Evolutionary conservation across 2,888 invertebrate genomes (phyloP).

Genomic region (Eristalis tenax): DNA sequence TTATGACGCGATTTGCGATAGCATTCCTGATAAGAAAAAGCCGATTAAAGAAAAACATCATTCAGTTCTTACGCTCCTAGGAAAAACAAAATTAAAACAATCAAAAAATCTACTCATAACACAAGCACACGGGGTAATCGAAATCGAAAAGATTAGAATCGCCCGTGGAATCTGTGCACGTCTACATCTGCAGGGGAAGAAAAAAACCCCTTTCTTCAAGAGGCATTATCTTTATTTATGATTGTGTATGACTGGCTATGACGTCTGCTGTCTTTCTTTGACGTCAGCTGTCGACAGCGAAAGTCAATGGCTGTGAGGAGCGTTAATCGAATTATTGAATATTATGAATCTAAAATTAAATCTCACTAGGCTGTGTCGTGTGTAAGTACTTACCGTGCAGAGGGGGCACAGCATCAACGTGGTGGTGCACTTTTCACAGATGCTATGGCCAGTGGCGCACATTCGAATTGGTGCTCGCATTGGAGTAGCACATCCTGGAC

Average conservation of each 20-base stretch:
- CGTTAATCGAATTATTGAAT: neutral
- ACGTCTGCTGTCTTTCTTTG: slow-evolving; percentile 14
- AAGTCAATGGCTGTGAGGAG: neutral
- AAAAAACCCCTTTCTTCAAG: neutral
- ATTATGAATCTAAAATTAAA: slow-evolving; percentile 3
- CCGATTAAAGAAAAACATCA: neutral
- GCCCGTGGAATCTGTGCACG: neutral
- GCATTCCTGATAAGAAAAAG: neutral
- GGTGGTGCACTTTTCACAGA: slow-evolving; percentile 79
- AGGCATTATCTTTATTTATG: neutral
- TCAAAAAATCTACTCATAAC: neutral
- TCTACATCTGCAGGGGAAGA: neutral
- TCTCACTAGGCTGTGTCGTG: neutral
- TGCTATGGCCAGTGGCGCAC: slow-evolving; percentile 79
- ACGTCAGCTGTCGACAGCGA: slow-evolving; percentile 21
- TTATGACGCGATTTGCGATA: neutral
- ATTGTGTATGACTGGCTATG: neutral
- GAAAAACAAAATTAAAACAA: neutral
- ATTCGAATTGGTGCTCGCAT: slow-evolving; percentile 79
- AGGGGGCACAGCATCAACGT: slow-evolving; percentile 78
- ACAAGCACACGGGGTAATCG: neutral
- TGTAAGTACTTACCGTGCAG: slow-evolving; percentile 77
- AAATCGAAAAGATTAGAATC: neutral
- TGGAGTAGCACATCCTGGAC: slow-evolving; percentile 80
- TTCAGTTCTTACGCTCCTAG: neutral